A percentile compares a stretch with the other conserved stretches of the same genome.
phyloP scores from a whole-genome alignment of 2,888 invertebrate species.

The Dioctria rufipes region DNA sequence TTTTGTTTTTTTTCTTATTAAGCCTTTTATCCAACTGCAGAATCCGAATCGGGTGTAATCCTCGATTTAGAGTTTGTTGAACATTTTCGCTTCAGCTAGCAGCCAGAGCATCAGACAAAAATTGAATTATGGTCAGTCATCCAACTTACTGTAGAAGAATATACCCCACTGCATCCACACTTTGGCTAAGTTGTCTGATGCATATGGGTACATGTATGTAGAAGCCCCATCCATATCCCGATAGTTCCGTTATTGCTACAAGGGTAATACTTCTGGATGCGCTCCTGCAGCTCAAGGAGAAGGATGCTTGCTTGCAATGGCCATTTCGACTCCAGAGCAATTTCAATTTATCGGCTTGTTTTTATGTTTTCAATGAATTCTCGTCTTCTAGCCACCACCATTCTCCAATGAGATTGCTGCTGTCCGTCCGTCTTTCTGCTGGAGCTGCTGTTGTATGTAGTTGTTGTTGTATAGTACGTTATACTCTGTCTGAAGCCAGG shows the following conservation, averaged over 20 bases:
- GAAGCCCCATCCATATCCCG: neutral
- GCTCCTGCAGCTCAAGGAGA: constrained; percentile 23
- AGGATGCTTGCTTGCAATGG: constrained; percentile 5
- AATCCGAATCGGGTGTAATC: constrained; percentile 25
- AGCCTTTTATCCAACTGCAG: constrained; percentile 44
- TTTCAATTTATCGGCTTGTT: constrained; percentile 53
- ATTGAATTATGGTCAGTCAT: constrained; percentile 51
- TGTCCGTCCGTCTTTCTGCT: constrained; percentile 5
- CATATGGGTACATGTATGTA: neutral
- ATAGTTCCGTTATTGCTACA: constrained; percentile 23
- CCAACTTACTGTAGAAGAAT: constrained; percentile 22
- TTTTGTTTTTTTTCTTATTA: neutral
- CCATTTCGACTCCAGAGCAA: constrained; percentile 41
- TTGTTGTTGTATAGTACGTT: constrained; percentile 8
- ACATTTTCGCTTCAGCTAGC: constrained; percentile 24
- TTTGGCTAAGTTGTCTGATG: neutral
- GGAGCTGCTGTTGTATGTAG: neutral
- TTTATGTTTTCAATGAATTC: constrained; percentile 47
- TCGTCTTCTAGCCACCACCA: constrained; percentile 21
- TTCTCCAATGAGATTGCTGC: constrained; percentile 13
- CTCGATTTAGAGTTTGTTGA: constrained; percentile 46
- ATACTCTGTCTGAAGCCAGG: too few species aligned
- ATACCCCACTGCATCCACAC: too few species aligned
- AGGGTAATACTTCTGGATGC: constrained; percentile 23
- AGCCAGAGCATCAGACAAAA: constrained; percentile 37